These are phyloP conservation scores for Climacteris rufus DNA, from an alignment of 2,113 vertebrate species.

Conservation along the genomic window DNA sequence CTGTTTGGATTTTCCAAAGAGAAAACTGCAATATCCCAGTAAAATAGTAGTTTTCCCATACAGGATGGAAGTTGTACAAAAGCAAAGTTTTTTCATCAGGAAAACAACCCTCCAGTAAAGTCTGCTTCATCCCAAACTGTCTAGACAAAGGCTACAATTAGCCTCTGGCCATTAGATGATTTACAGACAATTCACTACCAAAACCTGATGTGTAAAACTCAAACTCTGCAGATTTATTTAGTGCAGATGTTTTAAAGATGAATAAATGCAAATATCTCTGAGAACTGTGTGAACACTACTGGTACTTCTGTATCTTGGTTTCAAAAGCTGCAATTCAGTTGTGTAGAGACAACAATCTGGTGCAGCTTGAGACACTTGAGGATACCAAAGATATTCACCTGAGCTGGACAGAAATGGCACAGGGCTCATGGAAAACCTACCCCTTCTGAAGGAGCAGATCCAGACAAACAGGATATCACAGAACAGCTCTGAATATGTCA, in stretches of 20 bases:
- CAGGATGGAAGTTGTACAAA: neutral
- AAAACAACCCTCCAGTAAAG: neutral
- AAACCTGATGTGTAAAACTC: neutral
- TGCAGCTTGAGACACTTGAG: neutral
- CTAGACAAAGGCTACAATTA: neutral
- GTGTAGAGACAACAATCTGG: neutral
- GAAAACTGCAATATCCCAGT: neutral
- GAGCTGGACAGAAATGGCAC: neutral
- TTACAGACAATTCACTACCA: neutral
- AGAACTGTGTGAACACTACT: neutral
- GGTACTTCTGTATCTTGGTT: neutral
- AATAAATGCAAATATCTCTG: neutral
- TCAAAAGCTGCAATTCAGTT: neutral
- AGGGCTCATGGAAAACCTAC: neutral
- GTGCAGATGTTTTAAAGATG: neutral
- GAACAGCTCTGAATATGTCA: neutral
- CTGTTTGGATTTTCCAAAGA: neutral
- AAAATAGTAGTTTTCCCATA: neutral
- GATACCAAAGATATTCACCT: neutral
- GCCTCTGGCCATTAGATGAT: neutral
- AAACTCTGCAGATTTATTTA: neutral
- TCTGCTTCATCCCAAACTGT: neutral
- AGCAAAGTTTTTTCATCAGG: neutral
- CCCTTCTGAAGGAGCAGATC: neutral
- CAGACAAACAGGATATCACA: neutral